Evolutionary conservation across 2,888 invertebrate genomes (phyloP).

Genomic region (Sarcophaga carnaria): DNA sequence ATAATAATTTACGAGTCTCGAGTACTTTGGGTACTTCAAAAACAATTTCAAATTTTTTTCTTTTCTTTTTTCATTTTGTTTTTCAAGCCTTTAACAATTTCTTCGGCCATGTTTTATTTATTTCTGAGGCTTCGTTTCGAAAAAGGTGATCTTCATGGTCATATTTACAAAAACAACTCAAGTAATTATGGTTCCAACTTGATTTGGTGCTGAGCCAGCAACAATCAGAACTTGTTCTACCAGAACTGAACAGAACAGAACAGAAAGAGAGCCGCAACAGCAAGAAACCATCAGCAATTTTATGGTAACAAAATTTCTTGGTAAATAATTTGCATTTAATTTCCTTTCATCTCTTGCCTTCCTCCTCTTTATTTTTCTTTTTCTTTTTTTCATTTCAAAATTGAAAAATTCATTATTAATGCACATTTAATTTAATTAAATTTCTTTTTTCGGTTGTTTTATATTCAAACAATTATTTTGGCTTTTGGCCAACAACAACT

Average conservation of each 20-base stretch:
- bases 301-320: conserved; percentile 42
- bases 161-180: conserved; percentile 13
- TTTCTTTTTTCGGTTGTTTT: conserved; percentile 22
- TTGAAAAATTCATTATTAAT: conserved; percentile 4
- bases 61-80: neutral
- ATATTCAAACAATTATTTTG: conserved; percentile 27
- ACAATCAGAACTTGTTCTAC: conserved; percentile 51
- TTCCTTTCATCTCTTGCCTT: neutral
- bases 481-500: conserved; percentile 32
- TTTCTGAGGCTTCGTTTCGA: neutral
- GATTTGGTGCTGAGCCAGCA: conserved; percentile 12
- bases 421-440: conserved; percentile 42
- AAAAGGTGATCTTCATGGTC: conserved; percentile 28
- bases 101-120: conserved; percentile 25
- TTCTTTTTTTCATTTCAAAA: neutral
- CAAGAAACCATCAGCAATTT: conserved; percentile 1
- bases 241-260: neutral
- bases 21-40: conserved; percentile 30
- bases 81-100: neutral
- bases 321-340: conserved; percentile 61
- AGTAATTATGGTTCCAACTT: conserved; percentile 55
- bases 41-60: conserved; percentile 32
- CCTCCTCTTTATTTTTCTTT: neutral
- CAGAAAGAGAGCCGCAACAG: neutral
- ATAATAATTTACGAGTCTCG: conserved; percentile 44